Evolutionary conservation across 2,888 invertebrate species (phyloP).

Genomic region (Cataglyphis altisquamis): DNA sequence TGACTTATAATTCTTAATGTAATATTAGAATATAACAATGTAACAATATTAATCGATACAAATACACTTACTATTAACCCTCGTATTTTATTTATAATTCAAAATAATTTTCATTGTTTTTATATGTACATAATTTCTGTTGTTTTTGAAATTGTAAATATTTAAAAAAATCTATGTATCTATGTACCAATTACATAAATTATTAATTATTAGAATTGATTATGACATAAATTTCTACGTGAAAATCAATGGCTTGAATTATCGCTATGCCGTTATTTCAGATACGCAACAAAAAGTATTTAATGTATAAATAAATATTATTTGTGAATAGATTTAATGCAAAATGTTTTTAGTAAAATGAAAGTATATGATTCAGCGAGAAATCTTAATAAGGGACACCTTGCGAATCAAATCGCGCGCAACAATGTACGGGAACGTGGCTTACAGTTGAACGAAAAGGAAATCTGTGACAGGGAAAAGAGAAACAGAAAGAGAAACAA

Average conservation of each 20-base stretch:
- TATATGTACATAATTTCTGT: not conserved
- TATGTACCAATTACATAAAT: too few species aligned
- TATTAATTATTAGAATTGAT: not conserved
- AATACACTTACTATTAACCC: not conserved
- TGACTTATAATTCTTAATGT: not conserved
- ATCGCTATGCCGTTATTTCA: not conserved
- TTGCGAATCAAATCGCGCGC: conserved; percentile 28
- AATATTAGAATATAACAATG: not conserved
- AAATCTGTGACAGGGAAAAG: conserved; percentile 45
- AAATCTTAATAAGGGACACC: conserved; percentile 32
- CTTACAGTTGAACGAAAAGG: conserved; percentile 30
- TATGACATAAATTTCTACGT: not conserved
- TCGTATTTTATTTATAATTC: not conserved
- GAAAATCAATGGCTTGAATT: not conserved
- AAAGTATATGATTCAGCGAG: not conserved
- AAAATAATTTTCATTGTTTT: not conserved
- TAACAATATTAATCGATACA: not conserved
- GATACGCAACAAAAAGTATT: not conserved
- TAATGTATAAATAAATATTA: conserved; percentile 8
- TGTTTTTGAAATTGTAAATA: not conserved
- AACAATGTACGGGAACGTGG: conserved; percentile 25
- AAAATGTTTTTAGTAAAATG: not conserved
- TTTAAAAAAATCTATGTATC: not conserved
- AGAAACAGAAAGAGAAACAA: conserved; percentile 50
- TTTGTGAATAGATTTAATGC: not conserved